Base-by-base conservation (phyloP, 2,797 vertebrate species). In the Acrocephalus scirpaceus region DNA sequence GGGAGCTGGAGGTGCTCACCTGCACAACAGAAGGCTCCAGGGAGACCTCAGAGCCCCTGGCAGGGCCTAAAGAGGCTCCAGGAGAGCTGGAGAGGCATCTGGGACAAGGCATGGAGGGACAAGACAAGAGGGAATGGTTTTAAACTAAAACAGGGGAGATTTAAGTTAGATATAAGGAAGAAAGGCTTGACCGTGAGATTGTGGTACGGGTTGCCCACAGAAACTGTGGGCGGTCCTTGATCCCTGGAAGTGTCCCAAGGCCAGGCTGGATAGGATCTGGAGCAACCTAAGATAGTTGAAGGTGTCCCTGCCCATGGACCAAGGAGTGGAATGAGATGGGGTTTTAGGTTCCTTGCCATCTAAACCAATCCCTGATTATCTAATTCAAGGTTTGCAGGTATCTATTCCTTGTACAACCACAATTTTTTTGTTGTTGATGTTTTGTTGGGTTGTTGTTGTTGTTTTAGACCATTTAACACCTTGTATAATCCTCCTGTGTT, bases 211-310 rank as follows among this genome's bases (percentile, higher is more conserved):
- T 0, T 70, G 2, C 6, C 23, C 32, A 20, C 4, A 29, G 32
- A 0, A 57, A 16, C 16, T n/a, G 14, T 22, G 57, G n/a, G 20
- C 71, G 51, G 2, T 45, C 8, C 12, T 56, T 23, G 30, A 65
- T 11, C 20, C 20, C n/a, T 58, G 56, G 5, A 0, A 62, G 7
- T 29, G 42, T 10, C 13, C 13, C 34, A 32, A 36, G 34, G 13
- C 38, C 29, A 25, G 11, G 5, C 0, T 69, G 30, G 34, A 69
- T 0, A 0, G 9, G 6, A 30, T 30, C 53, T 54, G 44, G 27
- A 70, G 38, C 16, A 50, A 0, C 29, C 11, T 38, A 19, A 36
- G 10, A 2, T 2, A 38, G 16, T 18, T 17, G 20, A 30, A 45
- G 10, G 1, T 21, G 42, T 10, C 42, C 30, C 56, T 50, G 13